Conservation (phyloP, 53 echinoderm and acorn worm species). For the Pentamera pediparva region DNA sequence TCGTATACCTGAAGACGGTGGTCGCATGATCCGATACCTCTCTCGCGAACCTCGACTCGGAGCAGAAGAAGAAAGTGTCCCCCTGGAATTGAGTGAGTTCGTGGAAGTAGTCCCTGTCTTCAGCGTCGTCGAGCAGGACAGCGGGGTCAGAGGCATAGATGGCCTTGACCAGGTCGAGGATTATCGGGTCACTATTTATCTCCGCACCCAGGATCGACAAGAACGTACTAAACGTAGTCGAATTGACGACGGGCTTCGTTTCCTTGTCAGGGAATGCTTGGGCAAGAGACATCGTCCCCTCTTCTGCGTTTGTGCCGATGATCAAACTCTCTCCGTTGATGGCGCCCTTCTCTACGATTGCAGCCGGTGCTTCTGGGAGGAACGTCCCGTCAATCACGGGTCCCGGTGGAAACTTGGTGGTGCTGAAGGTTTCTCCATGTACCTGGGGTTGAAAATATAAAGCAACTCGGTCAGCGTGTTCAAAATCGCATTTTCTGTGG, state of each 20-base stretch:
- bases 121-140: not conserved
- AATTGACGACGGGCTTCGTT: not conserved
- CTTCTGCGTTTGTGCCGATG: constrained; percentile 42
- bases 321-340: constrained; percentile 39
- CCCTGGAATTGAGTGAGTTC: not conserved
- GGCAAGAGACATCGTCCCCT: constrained; percentile 33
- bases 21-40: no score
- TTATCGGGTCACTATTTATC: not conserved
- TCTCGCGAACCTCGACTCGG: not conserved
- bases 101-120: constrained; percentile 5
- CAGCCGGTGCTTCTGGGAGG: constrained; percentile 14
- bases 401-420: no score
- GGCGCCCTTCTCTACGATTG: constrained; percentile 5
- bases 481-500: no score
- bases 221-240: not conserved
- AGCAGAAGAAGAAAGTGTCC: not conserved
- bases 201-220: not conserved
- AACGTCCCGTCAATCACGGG: constrained; percentile 35
- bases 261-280: constrained; percentile 29
- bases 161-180: not conserved
- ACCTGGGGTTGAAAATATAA: no score
- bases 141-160: not conserved
- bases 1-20: constrained; percentile 16
- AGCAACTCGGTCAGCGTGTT: no score
- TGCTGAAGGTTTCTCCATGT: no score